Base-by-base conservation (phyloP, 2,888 invertebrate genomes). In the Caenorhabditis japonica region DNA sequence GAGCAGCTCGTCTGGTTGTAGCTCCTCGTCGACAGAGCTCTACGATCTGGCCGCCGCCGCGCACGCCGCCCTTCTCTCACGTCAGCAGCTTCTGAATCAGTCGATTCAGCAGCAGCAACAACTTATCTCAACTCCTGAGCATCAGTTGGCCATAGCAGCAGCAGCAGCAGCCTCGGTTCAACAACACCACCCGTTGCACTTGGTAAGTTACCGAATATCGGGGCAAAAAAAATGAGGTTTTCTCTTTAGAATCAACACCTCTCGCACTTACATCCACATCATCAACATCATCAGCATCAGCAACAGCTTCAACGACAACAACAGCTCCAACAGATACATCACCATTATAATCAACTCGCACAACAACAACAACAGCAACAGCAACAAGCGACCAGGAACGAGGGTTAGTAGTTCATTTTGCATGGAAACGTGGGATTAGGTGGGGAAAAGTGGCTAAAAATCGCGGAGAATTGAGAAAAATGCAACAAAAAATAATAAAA, bases 1-100 rank as follows among this genome's bases (percentile, higher is more conserved):
- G 27, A 61, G 61, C 60, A 61, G 55, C 46, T 70, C 70, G 47
- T 70, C 70, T 25, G 70, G 70, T 36, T 70, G 70, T 23, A 70
- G 70, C 49, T 70, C 70, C 1, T 61, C 70, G 15, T 61, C 68
- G 15, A 59, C 56, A 33, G 70, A 70, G 49, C 70, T 61, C 33
- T 70, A 49, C 61, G 70, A 70, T 55, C 53, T 60, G 21, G 69
- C 69, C 5, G 46, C 44, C 17, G 60, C 59, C 1, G 53, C 53
- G 60, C 60, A 53, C 23, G 69, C 69, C 10, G 53, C 60, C 8
- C 21, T 70, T 8, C 39, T 55, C 41, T 49, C 56, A 39, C 70
- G 61, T 17, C 70, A 70, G 25, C 60, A 70, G 17, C 51, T 61
- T 38, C 30, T 61, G n/a, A 70, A 21, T 55, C 61, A 19, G 8